Percentiles rank a stretch among this genome's conserved stretches.
These are phyloP conservation scores for Pholis gunnellus DNA, from an alignment of 2,113 vertebrate genomes.

Conservation along the genomic window DNA sequence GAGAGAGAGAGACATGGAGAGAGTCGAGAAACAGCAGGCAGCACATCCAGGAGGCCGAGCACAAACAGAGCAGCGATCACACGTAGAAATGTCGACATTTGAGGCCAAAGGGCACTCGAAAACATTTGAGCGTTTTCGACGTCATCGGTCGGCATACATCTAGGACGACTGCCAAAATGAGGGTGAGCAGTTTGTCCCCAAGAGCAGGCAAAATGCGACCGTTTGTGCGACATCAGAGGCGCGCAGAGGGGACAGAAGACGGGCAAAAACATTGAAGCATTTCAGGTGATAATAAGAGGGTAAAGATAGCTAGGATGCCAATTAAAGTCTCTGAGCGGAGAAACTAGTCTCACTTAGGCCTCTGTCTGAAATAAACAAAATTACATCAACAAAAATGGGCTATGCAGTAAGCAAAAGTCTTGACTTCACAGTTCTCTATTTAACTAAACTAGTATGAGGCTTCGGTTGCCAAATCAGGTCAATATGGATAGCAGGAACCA, in stretches of 20 bases:
- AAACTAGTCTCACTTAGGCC: neutral
- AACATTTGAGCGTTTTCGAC: conserved; percentile 24
- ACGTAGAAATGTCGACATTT: conserved; percentile 1
- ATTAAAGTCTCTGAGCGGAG: neutral
- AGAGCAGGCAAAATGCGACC: conserved; percentile 19
- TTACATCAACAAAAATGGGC: neutral
- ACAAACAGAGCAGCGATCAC: conserved; percentile 48
- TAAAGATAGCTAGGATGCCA: neutral
- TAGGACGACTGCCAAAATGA: conserved; percentile 17
- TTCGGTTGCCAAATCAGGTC: too few relatives aligned
- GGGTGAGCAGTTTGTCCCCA: conserved; percentile 21
- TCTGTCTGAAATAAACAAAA: conserved; percentile 4
- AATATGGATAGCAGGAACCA: neutral
- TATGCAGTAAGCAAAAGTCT: neutral
- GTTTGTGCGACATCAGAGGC: conserved; percentile 31
- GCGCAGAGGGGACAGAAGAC: neutral
- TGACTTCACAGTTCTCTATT: neutral
- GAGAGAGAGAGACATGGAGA: neutral
- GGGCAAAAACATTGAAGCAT: neutral
- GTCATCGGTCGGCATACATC: conserved; percentile 17
- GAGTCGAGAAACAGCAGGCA: conserved; percentile 27
- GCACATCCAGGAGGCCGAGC: conserved; percentile 27
- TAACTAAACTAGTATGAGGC: neutral
- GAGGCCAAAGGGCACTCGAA: conserved; percentile 42
- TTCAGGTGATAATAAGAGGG: neutral